Conservation (phyloP, 2,113 vertebrate genomes). For the Bostrychus sinensis region DNA sequence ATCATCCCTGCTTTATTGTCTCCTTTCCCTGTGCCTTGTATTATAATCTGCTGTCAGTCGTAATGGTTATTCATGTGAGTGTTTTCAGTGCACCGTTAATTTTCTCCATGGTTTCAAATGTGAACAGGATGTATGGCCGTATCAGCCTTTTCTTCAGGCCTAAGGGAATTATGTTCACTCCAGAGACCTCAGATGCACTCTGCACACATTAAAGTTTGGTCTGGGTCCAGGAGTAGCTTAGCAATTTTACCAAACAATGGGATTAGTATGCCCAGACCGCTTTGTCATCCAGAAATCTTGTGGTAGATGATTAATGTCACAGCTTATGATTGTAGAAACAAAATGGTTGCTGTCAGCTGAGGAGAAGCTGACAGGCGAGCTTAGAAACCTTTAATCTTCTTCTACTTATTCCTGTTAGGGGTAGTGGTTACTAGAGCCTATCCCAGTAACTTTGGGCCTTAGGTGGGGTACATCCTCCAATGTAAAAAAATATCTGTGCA, state of each 20-base stretch:
- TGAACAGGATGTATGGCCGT: constrained; percentile 63
- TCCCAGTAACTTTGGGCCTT: too few relatives aligned
- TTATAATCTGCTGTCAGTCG: constrained; percentile 7
- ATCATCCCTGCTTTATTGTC: not conserved
- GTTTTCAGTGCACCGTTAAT: constrained; percentile 16
- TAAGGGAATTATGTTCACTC: constrained; percentile 37
- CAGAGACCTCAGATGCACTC: constrained; percentile 30
- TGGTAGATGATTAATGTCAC: not conserved
- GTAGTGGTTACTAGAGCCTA: too few relatives aligned
- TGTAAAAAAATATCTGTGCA: too few relatives aligned
- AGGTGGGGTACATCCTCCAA: too few relatives aligned
- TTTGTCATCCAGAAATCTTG: not conserved
- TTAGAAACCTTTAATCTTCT: too few relatives aligned
- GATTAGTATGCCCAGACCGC: not conserved
- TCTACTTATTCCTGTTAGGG: too few relatives aligned
- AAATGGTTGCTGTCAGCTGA: not conserved
- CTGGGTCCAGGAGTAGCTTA: not conserved
- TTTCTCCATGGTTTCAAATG: constrained; percentile 39
- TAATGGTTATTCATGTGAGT: constrained; percentile 23
- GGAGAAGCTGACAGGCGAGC: not conserved
- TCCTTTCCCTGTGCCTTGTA: not conserved
- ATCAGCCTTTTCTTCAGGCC: constrained; percentile 23
- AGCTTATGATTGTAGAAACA: not conserved
- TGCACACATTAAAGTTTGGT: constrained; percentile 16
- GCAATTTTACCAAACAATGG: constrained; percentile 2